Conservation (phyloP, 2,797 vertebrate species). For the Oryzias sinensis region DNA sequence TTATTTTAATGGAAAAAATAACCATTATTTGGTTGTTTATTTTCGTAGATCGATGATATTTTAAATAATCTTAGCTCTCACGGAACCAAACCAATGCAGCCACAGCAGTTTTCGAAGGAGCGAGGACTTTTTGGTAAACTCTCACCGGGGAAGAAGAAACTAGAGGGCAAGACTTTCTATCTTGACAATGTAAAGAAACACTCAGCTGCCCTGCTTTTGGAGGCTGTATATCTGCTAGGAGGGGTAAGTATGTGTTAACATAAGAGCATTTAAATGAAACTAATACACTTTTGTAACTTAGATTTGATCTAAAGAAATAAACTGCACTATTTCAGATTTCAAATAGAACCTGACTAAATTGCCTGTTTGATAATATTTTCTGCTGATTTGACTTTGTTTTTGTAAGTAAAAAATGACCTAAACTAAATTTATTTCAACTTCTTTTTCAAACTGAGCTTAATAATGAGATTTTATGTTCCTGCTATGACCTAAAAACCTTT, state of each 20-base stretch:
- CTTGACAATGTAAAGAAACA: constrained; percentile 82
- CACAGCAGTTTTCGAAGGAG: constrained; percentile 33
- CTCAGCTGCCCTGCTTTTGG: constrained; percentile 70
- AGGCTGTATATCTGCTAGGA: constrained; percentile 76
- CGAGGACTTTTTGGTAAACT: constrained; percentile 52
- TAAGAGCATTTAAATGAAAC: not conserved
- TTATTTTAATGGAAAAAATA: not conserved
- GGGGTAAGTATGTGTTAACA: constrained; percentile 75
- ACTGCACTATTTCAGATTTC: too few species aligned
- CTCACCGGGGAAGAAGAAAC: constrained; percentile 62
- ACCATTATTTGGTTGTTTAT: not conserved
- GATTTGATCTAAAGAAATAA: too few species aligned
- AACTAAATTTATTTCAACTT: not conserved
- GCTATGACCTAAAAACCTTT: constrained; percentile 1
- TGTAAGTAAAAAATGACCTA: too few species aligned
- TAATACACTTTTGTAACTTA: not conserved
- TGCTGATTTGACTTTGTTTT: too few species aligned
- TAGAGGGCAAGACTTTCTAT: constrained; percentile 86
- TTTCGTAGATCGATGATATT: constrained; percentile 22
- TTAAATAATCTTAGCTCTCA: not conserved
- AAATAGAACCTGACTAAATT: too few species aligned
- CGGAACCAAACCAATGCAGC: constrained; percentile 51
- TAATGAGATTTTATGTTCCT: not conserved
- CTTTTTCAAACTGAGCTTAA: not conserved
- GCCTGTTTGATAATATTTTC: too few species aligned